phyloP scores from a whole-genome alignment of 2,888 invertebrate genomes.

The Dicycla oo region DNA sequence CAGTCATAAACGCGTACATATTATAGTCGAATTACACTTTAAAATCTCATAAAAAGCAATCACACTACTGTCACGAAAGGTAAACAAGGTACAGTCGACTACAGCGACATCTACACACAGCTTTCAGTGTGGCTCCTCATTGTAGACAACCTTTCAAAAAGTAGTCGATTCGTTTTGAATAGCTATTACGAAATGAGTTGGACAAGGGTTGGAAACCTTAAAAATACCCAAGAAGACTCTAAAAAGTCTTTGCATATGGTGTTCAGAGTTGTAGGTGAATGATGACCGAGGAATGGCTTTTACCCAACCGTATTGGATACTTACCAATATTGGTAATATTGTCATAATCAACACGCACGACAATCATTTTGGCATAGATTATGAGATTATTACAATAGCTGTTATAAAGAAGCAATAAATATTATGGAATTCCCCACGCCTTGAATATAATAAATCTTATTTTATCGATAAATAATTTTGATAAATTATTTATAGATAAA shows the following conservation, averaged over 20 bases:
- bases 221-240: neutral
- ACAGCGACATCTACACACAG: too few species aligned
- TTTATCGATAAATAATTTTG: too few species aligned
- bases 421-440: neutral
- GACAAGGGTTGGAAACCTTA: neutral
- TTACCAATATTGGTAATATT: neutral
- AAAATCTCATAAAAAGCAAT: too few species aligned
- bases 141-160: slow-evolving; percentile 35
- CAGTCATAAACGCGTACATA: too few species aligned
- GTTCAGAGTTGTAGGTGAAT: neutral
- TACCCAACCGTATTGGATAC: neutral
- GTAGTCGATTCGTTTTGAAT: slow-evolving; percentile 20
- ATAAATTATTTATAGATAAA: too few species aligned
- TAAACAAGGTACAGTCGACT: too few species aligned
- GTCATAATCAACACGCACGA: neutral
- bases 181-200: neutral
- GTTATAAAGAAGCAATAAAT: neutral
- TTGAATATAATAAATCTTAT: neutral
- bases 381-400: neutral
- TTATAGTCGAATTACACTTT: too few species aligned
- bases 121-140: too few species aligned
- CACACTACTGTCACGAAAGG: too few species aligned
- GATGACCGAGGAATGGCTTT: neutral
- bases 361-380: slow-evolving; percentile 2
- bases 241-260: too few species aligned